Conservation (phyloP, 2,113 vertebrate genomes). For the Megaptera novaeangliae region DNA sequence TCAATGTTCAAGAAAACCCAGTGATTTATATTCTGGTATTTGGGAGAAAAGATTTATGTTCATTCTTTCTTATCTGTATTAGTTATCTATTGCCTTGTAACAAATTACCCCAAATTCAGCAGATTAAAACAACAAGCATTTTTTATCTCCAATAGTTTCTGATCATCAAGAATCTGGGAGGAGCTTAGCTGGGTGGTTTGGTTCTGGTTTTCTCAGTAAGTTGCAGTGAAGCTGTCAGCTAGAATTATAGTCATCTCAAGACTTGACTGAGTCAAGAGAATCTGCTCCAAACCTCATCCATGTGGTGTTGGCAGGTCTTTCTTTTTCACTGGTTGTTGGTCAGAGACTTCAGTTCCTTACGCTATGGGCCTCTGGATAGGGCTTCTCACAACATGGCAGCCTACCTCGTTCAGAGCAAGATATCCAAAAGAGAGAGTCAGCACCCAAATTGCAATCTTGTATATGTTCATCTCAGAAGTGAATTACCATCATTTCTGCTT, state of each 20-base stretch:
- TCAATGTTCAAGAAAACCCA: conserved; percentile 9
- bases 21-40: conserved; percentile 32
- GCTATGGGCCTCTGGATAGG: background rate
- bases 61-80: conserved; percentile 4
- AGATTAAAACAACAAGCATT: background rate
- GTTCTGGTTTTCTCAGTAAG: background rate
- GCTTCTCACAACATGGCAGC: background rate
- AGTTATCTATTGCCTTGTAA: background rate
- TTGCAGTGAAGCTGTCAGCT: background rate
- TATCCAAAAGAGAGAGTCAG: too few species aligned
- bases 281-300: background rate
- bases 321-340: background rate
- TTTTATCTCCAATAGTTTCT: background rate
- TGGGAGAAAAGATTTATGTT: background rate
- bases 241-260: background rate
- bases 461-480: background rate
- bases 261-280: background rate
- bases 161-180: background rate
- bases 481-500: background rate
- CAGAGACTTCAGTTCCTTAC: background rate
- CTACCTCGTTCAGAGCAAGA: background rate
- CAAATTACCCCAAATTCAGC: background rate
- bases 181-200: background rate
- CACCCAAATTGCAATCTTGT: background rate
- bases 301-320: background rate